Percentiles rank a stretch among this genome's conserved stretches.
Conservation (phyloP, 1,140 invertebrate genomes). For the Microplitis demolitor region DNA sequence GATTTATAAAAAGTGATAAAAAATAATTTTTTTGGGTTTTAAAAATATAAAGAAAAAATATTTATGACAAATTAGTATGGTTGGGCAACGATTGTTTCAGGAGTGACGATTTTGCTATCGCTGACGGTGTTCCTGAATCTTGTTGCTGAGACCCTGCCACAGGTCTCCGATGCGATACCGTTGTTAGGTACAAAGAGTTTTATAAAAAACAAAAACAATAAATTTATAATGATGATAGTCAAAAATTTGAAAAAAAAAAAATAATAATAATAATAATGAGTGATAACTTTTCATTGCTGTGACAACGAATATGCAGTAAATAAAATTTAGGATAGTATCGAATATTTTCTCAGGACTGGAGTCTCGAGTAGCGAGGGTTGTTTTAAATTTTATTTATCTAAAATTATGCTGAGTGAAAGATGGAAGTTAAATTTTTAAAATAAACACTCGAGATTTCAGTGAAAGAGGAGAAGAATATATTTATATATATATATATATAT, state of each 20-base stretch:
- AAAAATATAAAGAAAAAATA: background rate
- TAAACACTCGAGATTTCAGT: background rate
- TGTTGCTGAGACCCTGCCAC: conserved; percentile 93
- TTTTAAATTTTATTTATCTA: background rate
- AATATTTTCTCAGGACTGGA: too few relatives aligned
- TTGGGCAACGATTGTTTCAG: conserved; percentile 75
- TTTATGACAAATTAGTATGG: conserved; percentile 34
- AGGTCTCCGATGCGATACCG: conserved; percentile 93
- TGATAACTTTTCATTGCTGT: background rate
- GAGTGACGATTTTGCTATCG: conserved; percentile 99
- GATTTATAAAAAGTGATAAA: too few relatives aligned
- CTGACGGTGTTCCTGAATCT: conserved; percentile 99
- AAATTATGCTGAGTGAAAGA: background rate
- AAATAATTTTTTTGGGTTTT: background rate
- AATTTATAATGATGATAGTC: conserved; percentile 6
- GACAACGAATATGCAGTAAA: too few relatives aligned
- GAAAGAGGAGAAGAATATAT: background rate
- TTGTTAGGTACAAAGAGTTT: conserved; percentile 79
- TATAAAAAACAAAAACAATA: conserved; percentile 26
- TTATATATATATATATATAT: background rate
- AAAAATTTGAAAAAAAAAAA: background rate
- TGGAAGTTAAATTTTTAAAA: background rate
- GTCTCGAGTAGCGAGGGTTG: too few relatives aligned
- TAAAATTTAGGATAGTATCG: too few relatives aligned
- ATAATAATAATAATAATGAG: background rate